phyloP scores from a whole-genome alignment of 2,888 invertebrate genomes.

The Torymus tubicola region DNA sequence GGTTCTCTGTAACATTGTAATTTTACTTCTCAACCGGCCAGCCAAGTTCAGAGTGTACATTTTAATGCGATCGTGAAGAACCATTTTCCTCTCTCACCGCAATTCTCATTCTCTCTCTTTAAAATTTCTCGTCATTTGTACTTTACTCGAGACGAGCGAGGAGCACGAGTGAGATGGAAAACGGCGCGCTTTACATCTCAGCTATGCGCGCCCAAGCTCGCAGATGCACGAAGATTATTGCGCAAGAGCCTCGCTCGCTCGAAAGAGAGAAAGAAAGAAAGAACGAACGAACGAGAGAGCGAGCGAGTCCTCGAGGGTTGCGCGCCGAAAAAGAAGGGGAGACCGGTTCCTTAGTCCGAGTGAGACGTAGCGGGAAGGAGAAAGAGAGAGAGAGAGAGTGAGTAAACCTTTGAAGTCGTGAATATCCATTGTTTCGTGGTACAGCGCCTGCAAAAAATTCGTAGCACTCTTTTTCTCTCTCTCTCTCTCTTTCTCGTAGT shows the following conservation, averaged over 20 bases:
- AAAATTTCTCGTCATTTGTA: conserved; percentile 34
- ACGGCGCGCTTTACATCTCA: conserved; percentile 10
- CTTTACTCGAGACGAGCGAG: conserved; percentile 1
- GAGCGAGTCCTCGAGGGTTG: conserved; percentile 37
- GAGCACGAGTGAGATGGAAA: background rate
- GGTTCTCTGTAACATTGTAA: too few relatives aligned
- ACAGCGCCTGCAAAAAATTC: conserved; percentile 41
- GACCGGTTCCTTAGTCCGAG: background rate
- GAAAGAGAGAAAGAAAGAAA: conserved; percentile 25
- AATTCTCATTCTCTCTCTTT: conserved; percentile 13
- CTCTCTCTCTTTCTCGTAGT: background rate
- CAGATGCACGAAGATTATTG: conserved; percentile 47
- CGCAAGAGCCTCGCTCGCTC: background rate
- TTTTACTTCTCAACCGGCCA: too few relatives aligned
- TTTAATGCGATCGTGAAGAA: conserved; percentile 25
- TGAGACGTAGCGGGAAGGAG: conserved; percentile 13
- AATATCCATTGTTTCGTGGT: conserved; percentile 53
- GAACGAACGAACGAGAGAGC: conserved; percentile 13
- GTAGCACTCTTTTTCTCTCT: background rate
- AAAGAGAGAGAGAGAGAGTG: conserved; percentile 40
- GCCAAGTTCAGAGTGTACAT: background rate
- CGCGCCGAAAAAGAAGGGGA: background rate
- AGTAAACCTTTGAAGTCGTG: conserved; percentile 45
- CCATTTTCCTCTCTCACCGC: conserved; percentile 13
- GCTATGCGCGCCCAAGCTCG: background rate